These are phyloP conservation scores for Poecilia gillii DNA, from an alignment of 2,797 vertebrate species.

Conservation along the genomic window DNA sequence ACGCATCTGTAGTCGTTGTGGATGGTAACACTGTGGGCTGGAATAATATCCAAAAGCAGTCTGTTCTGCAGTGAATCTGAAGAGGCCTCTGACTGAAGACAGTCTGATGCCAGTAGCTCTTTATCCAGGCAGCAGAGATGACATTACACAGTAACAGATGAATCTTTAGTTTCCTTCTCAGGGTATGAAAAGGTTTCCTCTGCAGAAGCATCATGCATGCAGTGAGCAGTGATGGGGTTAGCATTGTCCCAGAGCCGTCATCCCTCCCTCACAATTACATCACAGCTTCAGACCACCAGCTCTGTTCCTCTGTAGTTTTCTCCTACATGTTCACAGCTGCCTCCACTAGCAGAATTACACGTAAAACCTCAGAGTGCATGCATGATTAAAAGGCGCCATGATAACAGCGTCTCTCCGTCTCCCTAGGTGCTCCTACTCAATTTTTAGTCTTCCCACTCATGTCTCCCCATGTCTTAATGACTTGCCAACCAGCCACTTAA, in stretches of 20 bases:
- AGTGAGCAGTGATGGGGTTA: not conserved
- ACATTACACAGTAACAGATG: no score
- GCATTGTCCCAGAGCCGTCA: not conserved
- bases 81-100: not conserved
- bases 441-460: not conserved
- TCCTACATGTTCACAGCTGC: not conserved
- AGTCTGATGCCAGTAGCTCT: no score
- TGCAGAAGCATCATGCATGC: not conserved
- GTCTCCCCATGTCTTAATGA: conserved; percentile 7
- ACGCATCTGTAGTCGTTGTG: no score
- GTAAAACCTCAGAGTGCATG: not conserved
- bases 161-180: not conserved
- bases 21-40: no score
- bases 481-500: conserved; percentile 19
- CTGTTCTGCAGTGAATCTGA: no score
- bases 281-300: conserved; percentile 38
- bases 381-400: not conserved
- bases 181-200: not conserved
- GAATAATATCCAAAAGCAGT: no score
- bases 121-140: no score
- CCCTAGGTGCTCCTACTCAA: not conserved
- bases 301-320: not conserved
- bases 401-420: not conserved
- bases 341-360: not conserved
- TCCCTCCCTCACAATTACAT: conserved; percentile 48